Evolutionary conservation across 2,113 vertebrate species (phyloP), one percentile per base, ranked within the genome.

Genomic region (Antigone vipio): DNA sequence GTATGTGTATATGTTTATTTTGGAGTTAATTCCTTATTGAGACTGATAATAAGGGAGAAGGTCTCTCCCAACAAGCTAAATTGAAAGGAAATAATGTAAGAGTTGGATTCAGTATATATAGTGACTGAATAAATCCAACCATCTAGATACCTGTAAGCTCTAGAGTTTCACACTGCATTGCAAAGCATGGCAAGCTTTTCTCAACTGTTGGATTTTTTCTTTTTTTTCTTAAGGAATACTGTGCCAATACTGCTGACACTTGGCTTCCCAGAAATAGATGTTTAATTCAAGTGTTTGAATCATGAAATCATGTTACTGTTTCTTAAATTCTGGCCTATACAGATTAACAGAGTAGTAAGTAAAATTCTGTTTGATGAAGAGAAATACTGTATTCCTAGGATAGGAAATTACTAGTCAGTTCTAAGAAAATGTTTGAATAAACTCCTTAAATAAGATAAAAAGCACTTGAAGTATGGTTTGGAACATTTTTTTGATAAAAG

Each of bases 221-320:
- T 6, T 5, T 29, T 11, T 4, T 21, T 23, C 20, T 30, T 60
- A 7, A 26, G 58, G 42, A 79, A 26, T 40, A 52, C 52, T 76
- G 67, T 44, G 45, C 10, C 67, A 78, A 56, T 40, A 7, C 62
- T 66, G 49, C 63, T 69, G 77, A 9, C 9, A 34, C 32, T 49
- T 58, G 60, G 18, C 91, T 91, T 91, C 60, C 76, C 86, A 95
- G 93, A 97, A 97, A 95, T 21, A 93, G 81, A 35, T 86, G 69
- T 85, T 95, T 90, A 55, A 34, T 75, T 88, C 38, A 69, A 89
- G 45, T 38, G 68, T 74, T 96, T 91, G 78, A 95, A 93, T 86
- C 77, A 68, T 74, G 40, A 92, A 95, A 87, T 91, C 83, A 77
- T 88, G 77, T 94, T 88, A 32, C 47, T 47, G 26, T 88, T 94